Percentiles rank a stretch among this genome's conserved stretches.
phyloP scores from a whole-genome alignment of 1,140 invertebrate species.

The Sipha flava region DNA sequence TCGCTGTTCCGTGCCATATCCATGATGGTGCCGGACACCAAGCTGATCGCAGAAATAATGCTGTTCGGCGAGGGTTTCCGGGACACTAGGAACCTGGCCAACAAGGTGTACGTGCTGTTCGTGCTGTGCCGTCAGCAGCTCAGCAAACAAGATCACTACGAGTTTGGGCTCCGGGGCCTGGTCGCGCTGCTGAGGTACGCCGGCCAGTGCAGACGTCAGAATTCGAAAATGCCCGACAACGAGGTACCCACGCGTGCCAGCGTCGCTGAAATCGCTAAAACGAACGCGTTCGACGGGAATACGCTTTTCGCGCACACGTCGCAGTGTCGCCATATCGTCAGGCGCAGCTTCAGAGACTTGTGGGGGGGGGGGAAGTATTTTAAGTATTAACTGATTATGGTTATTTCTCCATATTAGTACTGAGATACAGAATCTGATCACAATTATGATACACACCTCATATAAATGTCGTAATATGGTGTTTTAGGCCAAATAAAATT shows the following conservation, averaged over 20 bases:
- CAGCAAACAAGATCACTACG: constrained; percentile 75
- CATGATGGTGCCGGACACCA: constrained; percentile 87
- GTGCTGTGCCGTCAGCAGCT: constrained; percentile 62
- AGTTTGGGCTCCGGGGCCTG: constrained; percentile 77
- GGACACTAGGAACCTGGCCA: constrained; percentile 65
- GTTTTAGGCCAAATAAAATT: too few relatives aligned
- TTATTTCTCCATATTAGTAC: too few relatives aligned
- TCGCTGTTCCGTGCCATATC: constrained; percentile 88
- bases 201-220: constrained; percentile 63
- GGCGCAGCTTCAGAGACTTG: too few relatives aligned
- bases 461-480: too few relatives aligned
- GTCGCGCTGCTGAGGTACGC: constrained; percentile 71
- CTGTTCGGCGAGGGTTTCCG: constrained; percentile 81
- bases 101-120: constrained; percentile 69
- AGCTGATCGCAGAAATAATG: constrained; percentile 79
- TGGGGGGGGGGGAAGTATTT: too few relatives aligned
- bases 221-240: constrained; percentile 63
- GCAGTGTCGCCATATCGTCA: too few relatives aligned
- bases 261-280: too few relatives aligned
- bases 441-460: too few relatives aligned
- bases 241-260: constrained; percentile 51
- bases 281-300: too few relatives aligned
- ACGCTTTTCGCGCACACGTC: too few relatives aligned
- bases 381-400: too few relatives aligned
- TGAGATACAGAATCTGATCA: too few relatives aligned